A percentile compares a stretch with the other conserved stretches of the same genome.
Conservation (phyloP, 2,113 vertebrate species). For the Edolisoma coerulescens region DNA sequence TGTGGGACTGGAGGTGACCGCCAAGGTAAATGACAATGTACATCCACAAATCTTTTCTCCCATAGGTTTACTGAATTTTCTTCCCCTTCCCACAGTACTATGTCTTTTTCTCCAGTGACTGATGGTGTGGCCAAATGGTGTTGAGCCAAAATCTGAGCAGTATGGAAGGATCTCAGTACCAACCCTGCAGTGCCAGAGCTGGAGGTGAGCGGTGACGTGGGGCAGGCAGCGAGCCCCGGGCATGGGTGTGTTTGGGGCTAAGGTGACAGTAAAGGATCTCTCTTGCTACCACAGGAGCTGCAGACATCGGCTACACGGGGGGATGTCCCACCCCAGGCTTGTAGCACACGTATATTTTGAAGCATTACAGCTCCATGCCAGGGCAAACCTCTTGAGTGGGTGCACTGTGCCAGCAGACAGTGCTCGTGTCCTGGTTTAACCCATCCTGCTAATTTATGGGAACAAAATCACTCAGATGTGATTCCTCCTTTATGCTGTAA, state of each 20-base stretch:
- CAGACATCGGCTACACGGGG: accelerated
- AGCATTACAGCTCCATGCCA: neutral
- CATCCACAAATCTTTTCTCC: too few species aligned
- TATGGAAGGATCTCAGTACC: accelerated
- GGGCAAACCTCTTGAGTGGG: neutral
- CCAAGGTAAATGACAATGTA: accelerated
- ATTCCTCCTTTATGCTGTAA: neutral
- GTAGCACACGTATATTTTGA: accelerated
- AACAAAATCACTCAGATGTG: neutral
- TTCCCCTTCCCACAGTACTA: neutral
- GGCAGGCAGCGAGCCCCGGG: neutral
- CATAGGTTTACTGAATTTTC: neutral
- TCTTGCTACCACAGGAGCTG: neutral
- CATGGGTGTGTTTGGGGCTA: accelerated
- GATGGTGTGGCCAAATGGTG: accelerated
- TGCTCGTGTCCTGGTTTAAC: neutral
- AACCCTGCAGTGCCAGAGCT: neutral
- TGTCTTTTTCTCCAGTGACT: neutral
- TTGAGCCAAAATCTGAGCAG: accelerated
- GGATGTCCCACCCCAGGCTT: neutral
- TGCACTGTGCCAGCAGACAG: neutral
- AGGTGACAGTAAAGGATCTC: neutral
- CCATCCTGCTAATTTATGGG: neutral
- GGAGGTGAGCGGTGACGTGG: accelerated
- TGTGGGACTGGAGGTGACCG: accelerated